phyloP scores from a whole-genome alignment of 37 sponge, comb jelly and placozoan genomes.

The Haliclona indistincta region DNA sequence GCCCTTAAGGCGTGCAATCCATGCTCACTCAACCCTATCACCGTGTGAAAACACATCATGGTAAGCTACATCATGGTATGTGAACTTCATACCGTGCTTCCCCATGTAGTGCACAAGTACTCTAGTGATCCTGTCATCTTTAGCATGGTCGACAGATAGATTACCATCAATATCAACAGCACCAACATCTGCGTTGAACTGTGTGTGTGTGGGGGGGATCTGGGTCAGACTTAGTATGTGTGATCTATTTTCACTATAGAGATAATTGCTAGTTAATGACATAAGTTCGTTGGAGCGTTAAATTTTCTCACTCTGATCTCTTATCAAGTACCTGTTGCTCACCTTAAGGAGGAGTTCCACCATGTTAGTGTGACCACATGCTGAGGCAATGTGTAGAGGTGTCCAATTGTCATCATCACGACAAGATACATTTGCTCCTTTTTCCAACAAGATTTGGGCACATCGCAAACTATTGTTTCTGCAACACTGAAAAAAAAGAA shows the following conservation, averaged over 20 bases:
- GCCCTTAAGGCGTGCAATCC: constrained; percentile 52
- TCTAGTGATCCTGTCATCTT: background rate
- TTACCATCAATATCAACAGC: constrained; percentile 81
- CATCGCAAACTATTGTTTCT: constrained; percentile 21
- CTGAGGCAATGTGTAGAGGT: constrained; percentile 69
- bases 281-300: background rate
- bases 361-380: constrained; percentile 40
- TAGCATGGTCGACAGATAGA: constrained; percentile 70
- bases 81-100: constrained; percentile 17
- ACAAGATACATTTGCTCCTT: constrained; percentile 54
- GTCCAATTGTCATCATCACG: constrained; percentile 74
- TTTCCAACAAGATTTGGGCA: constrained; percentile 35
- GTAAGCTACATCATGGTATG: background rate
- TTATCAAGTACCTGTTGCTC: background rate
- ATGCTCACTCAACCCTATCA: constrained; percentile 39
- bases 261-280: background rate
- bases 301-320: background rate
- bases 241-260: no score
- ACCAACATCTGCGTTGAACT: constrained; percentile 58
- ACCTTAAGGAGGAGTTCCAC: constrained; percentile 29
- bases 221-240: no score
- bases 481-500: constrained; percentile 35
- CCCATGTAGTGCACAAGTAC: constrained; percentile 58
- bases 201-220: background rate
- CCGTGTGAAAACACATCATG: background rate